Base-by-base conservation (phyloP, 2,113 vertebrate genomes). In the Actinemys pallida region DNA sequence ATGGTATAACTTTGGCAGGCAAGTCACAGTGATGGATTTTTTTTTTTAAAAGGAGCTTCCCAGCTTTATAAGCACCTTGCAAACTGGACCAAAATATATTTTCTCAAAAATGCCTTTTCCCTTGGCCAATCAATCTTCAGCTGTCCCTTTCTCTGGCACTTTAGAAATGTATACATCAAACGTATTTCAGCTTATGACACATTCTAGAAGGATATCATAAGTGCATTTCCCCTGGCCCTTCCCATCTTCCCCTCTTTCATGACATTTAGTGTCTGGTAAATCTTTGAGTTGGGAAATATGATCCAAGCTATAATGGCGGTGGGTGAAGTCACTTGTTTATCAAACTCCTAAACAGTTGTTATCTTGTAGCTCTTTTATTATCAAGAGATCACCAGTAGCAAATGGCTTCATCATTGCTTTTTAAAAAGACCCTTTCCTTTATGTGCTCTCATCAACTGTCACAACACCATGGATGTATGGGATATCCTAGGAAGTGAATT, bases 71-170 rank as follows among this genome's bases (percentile, higher is more conserved):
- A 45, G 47, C 4, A 72, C 22, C 53, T 96, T 95, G 90, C 62
- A 95, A 97, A 95, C 49, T 6, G 53, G 94, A 72, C 42, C 83
- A 83, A 97, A 96, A 92, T 83, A 47, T 4, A 14, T 89, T 93
- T 94, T 93, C 85, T 95, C 84, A 93, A 95, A 88, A 93, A 59
- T 69, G 29, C 19, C 57, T 95, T 89, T 90, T 93, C 16, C 69
- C 90, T 24, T 35, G 91, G 45, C 56, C 83, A 89, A 86, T 88
- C 95, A 78, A 90, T 93, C 87, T 92, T 92, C 79, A 25, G 35
- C 10, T 81, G 9, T 62, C 25, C 75, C 53, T 56, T 89, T 69
- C 52, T 82, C 54, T 75, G 49, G 20, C 7, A 59, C 90, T 81
- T 52, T 81, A 42, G 22, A 65, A 52, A 81, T 65, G 14, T 79